Evolutionary conservation across 2,797 vertebrate genomes (phyloP).

Genomic region (Argentina silus): DNA sequence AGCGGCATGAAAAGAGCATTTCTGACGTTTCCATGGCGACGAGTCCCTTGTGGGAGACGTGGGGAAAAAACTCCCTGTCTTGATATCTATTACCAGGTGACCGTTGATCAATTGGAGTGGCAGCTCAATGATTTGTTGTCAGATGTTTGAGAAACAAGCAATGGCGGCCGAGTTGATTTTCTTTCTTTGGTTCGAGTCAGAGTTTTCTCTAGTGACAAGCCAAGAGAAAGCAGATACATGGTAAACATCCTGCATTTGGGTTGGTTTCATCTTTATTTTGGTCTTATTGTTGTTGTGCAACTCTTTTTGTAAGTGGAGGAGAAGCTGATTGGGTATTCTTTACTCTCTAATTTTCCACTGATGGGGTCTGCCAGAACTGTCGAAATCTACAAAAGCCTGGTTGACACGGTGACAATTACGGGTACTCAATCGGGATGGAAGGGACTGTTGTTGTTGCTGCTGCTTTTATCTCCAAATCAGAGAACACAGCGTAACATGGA

Average conservation of each 20-base stretch:
- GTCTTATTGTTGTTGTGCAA: conserved; percentile 60
- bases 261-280: conserved; percentile 65
- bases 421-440: conserved; percentile 71
- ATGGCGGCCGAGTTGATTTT: conserved; percentile 62
- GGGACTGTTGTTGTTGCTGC: conserved; percentile 28
- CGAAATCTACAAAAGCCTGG: conserved; percentile 70
- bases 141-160: conserved; percentile 82
- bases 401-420: conserved; percentile 78
- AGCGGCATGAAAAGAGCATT: conserved; percentile 54
- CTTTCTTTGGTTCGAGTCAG: conserved; percentile 50
- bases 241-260: conserved; percentile 60
- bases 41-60: conserved; percentile 40
- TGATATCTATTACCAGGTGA: conserved; percentile 96
- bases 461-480: conserved; percentile 50
- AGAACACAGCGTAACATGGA: conserved; percentile 22
- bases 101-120: conserved; percentile 92
- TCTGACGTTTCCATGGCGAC: conserved; percentile 55
- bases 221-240: conserved; percentile 13
- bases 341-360: conserved; percentile 76
- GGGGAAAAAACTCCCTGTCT: conserved; percentile 68
- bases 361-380: conserved; percentile 73
- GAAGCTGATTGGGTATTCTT: conserved; percentile 71
- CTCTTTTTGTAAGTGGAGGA: conserved; percentile 71
- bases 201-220: conserved; percentile 47
- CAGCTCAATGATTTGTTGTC: conserved; percentile 93